Conservation (phyloP, 2,888 invertebrate genomes). For the Nomada hirtipes region DNA sequence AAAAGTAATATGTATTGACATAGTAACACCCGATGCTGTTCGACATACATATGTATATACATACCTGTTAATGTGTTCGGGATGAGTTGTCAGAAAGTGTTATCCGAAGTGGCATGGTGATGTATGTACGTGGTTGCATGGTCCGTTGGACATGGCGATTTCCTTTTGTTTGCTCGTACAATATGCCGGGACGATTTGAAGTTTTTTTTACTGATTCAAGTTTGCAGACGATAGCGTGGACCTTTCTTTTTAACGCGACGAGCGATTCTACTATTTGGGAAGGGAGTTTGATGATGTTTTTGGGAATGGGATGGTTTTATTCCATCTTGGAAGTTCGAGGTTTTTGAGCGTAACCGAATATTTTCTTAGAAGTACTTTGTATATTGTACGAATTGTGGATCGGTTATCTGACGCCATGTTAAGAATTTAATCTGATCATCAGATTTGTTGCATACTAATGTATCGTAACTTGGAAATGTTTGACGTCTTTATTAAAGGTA, state of each 20-base stretch:
- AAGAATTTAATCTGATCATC: no score
- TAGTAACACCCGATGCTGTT: background rate
- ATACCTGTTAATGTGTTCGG: background rate
- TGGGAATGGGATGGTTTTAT: no score
- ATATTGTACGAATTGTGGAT: no score
- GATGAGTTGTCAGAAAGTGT: constrained; percentile 25
- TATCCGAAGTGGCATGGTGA: background rate
- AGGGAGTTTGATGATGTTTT: no score
- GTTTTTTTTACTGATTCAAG: background rate
- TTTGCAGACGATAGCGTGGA: background rate
- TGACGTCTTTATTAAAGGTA: no score
- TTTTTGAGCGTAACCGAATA: no score
- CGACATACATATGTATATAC: background rate
- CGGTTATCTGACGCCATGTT: no score
- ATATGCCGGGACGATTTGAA: background rate
- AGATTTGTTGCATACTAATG: no score
- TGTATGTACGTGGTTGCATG: background rate
- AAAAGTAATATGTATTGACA: constrained; percentile 7
- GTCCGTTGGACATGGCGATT: constrained; percentile 7
- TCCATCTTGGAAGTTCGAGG: no score
- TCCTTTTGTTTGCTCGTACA: background rate
- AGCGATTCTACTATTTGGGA: background rate
- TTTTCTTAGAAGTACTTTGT: no score
- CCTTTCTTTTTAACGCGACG: no score
- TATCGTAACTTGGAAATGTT: no score